phyloP scores from a whole-genome alignment of 1,140 invertebrate species.

The Manduca sexta region DNA sequence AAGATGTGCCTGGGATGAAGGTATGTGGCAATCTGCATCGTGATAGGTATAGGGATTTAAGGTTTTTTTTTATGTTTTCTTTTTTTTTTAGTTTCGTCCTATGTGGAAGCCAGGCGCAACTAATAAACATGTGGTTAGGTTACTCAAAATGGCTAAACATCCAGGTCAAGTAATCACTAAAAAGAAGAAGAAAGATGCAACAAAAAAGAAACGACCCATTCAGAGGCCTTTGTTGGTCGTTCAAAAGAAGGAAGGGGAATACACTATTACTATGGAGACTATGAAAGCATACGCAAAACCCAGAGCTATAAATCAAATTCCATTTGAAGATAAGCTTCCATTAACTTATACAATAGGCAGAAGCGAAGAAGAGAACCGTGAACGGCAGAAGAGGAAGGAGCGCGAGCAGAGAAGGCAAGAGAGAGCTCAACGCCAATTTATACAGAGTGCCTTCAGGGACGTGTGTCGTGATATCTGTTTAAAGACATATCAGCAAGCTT shows the following conservation, averaged over 20 bases:
- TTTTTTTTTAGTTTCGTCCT: slow-evolving; percentile 58
- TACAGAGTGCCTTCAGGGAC: slow-evolving; percentile 57
- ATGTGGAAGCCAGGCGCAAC: slow-evolving; percentile 55
- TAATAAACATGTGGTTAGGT: slow-evolving; percentile 52
- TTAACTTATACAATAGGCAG: slow-evolving; percentile 57
- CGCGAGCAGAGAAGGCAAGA: slow-evolving; percentile 46
- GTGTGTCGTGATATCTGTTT: slow-evolving; percentile 62
- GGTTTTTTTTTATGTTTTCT: slow-evolving; percentile 33
- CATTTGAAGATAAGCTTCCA: slow-evolving; percentile 59
- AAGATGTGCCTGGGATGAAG: slow-evolving; percentile 55
- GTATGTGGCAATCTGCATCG: slow-evolving; percentile 15
- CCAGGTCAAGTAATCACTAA: slow-evolving; percentile 41
- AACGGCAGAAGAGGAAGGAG: slow-evolving; percentile 46
- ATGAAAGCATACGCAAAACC: slow-evolving; percentile 54
- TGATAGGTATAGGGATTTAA: slow-evolving; percentile 10
- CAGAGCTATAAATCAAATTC: slow-evolving; percentile 49
- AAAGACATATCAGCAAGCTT: slow-evolving; percentile 62
- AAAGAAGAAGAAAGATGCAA: slow-evolving; percentile 43
- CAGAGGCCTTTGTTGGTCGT: slow-evolving; percentile 54
- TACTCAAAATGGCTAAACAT: slow-evolving; percentile 51
- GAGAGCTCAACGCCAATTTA: slow-evolving; percentile 47
- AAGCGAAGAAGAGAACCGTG: slow-evolving; percentile 56
- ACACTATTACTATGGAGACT: slow-evolving; percentile 59
- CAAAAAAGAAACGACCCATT: slow-evolving; percentile 40
- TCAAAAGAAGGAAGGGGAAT: slow-evolving; percentile 58